These are phyloP conservation scores for Clusia tigrina DNA, from an alignment of 2,888 invertebrate species.

Conservation along the genomic window DNA sequence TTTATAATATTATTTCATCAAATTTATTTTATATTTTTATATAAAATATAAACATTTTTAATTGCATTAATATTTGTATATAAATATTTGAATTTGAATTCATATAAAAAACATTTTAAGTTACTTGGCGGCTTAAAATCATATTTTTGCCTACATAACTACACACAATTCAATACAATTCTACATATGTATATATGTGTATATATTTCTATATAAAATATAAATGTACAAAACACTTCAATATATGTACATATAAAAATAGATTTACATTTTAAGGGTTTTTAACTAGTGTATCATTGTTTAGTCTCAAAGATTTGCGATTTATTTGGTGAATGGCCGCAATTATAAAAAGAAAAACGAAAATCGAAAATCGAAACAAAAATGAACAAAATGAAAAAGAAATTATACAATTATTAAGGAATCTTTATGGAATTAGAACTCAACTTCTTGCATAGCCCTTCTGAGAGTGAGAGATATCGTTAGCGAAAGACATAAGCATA, in stretches of 20 bases:
- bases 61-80: no score
- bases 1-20: no score
- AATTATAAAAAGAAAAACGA: conserved; percentile 1
- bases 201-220: conserved; percentile 38
- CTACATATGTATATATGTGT: conserved; percentile 29
- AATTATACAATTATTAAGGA: no score
- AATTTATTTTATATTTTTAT: no score
- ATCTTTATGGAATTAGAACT: no score
- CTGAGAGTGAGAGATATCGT: no score
- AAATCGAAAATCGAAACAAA: neutral
- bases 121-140: conserved; percentile 35
- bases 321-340: conserved; percentile 31
- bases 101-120: conserved; percentile 42
- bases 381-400: neutral
- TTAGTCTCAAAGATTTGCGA: conserved; percentile 29
- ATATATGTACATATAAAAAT: conserved; percentile 4
- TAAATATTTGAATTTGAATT: no score
- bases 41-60: no score
- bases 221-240: conserved; percentile 21
- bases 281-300: conserved; percentile 7
- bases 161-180: neutral
- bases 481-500: no score
- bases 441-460: neutral
- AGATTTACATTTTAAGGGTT: neutral
- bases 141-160: neutral